Evolutionary conservation across 2,888 invertebrate genomes (phyloP), one percentile per base, ranked within the genome.

Genomic region (Chorisops tibialis): DNA sequence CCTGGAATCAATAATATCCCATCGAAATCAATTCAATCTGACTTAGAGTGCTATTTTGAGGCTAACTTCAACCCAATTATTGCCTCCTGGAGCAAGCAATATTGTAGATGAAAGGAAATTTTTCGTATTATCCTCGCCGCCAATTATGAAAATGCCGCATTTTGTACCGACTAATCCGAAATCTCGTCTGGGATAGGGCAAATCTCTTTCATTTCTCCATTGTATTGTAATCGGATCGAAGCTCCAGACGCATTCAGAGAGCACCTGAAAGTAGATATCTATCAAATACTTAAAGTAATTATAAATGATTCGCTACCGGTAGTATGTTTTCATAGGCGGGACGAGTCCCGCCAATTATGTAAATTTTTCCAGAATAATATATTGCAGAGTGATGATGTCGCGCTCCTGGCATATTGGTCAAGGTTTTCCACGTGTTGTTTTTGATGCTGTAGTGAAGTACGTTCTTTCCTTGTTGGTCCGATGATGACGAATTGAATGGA

Each of bases 61-160:
- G 24, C 59, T 49, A 59, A 72, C 72, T 67, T 69, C 68, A 45
- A 61, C 56, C 72, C 73, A 73, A n/a, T 51, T 52, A 14, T n/a
- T 12, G 11, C 62, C 68, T 69, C 35, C 50, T 62, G 18, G 68
- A 63, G 65, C 70, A 66, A 49, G 71, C 70, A 59, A 67, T 69
- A 67, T 70, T 24, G 69, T 70, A 0, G 71, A 68, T 11, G 67
- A 65, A 19, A 72, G 64, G 16, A 70, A 67, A 4, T 16, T 61
- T 3, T 81, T 81, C 71, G 85, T 84, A 69, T 82, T 81, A 64
- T 81, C 81, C 75, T 87, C 86, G 6, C 89, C 89, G 1, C 88
- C 88, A 64, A 89, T 85, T 3, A 86, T 86, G 69, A 83, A 88
- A 68, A 89, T 76, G n/a, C 83, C 83, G 74, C 84, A 83, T 21